Percentiles rank a stretch among this genome's conserved stretches.
phyloP scores from a whole-genome alignment of 2,797 vertebrate genomes.

The Cirrhinus mrigala region DNA sequence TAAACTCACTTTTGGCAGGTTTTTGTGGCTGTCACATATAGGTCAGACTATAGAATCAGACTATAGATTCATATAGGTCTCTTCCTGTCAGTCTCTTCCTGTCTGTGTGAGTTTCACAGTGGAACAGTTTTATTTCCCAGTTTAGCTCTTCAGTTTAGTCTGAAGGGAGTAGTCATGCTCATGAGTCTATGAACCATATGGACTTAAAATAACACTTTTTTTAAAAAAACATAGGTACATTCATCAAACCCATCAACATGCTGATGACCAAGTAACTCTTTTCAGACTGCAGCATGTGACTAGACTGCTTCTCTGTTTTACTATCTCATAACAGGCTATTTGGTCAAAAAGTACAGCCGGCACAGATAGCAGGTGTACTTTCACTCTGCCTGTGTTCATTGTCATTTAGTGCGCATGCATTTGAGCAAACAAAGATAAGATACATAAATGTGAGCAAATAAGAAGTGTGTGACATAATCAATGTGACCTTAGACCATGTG shows the following conservation, averaged over 20 bases:
- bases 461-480: background rate
- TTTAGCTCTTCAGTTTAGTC: conserved; percentile 23
- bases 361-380: conserved; percentile 24
- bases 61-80: background rate
- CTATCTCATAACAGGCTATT: background rate
- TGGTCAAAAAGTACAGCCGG: conserved; percentile 1
- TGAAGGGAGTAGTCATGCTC: conserved; percentile 8
- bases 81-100: background rate
- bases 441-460: background rate
- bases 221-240: background rate
- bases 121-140: background rate
- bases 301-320: conserved; percentile 9
- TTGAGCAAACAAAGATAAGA: conserved; percentile 34
- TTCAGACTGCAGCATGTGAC: background rate
- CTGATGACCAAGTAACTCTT: background rate
- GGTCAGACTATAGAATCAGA: background rate
- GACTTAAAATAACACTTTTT: background rate
- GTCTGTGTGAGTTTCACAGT: background rate
- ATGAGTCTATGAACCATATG: conserved; percentile 44
- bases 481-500: background rate
- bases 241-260: background rate
- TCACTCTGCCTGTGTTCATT: conserved; percentile 11
- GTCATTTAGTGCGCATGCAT: background rate
- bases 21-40: background rate
- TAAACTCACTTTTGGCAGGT: background rate